A percentile compares a stretch with the other conserved stretches of the same genome.
Conservation (phyloP, 2,113 vertebrate species). For the Cygnus buccinator region DNA sequence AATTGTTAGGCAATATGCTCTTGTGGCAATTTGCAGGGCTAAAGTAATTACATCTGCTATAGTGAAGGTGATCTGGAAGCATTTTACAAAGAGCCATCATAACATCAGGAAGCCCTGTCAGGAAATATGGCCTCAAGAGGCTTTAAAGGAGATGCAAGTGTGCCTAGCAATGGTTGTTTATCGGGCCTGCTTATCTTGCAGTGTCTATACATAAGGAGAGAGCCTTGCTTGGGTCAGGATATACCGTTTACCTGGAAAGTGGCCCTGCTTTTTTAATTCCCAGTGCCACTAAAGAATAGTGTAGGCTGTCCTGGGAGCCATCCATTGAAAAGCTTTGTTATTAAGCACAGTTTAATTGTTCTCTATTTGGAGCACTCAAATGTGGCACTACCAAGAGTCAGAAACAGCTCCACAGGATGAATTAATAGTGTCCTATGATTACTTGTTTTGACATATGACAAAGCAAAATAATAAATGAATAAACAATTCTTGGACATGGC, state of each 20-base stretch:
- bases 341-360: not conserved
- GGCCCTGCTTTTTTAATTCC: not conserved
- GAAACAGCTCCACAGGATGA: not conserved
- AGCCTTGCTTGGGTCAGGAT: not conserved
- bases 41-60: not conserved
- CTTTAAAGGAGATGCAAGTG: not conserved
- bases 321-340: not conserved
- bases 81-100: not conserved
- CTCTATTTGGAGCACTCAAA: not conserved
- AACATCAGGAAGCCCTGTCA: not conserved
- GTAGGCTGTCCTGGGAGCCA: not conserved
- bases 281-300: not conserved
- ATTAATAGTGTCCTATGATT: not conserved
- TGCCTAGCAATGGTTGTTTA: accelerated
- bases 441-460: not conserved
- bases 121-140: not conserved
- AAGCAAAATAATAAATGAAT: constrained; percentile 3
- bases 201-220: not conserved
- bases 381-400: not conserved
- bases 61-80: not conserved
- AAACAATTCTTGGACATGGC: constrained; percentile 9
- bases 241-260: not conserved
- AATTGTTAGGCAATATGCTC: not conserved
- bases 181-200: not conserved
- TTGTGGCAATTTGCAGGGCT: not conserved